Conservation (phyloP, 1,140 invertebrate species). For the Holotrichia oblita region DNA sequence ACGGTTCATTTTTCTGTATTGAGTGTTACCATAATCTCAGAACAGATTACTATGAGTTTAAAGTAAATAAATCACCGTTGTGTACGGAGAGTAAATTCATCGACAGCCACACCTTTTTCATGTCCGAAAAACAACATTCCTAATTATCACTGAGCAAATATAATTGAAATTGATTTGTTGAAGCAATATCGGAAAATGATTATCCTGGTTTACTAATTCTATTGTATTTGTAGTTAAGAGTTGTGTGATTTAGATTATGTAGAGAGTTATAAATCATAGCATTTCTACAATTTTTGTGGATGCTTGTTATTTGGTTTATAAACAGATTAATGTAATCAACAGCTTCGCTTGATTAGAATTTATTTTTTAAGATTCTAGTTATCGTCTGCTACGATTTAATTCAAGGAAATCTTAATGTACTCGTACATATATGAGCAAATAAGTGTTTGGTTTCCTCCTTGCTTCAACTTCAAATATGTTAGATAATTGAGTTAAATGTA, state of each 20-base stretch:
- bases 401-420: too few species aligned
- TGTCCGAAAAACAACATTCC: neutral
- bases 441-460: too few species aligned
- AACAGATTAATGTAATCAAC: too few species aligned
- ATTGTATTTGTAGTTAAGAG: neutral
- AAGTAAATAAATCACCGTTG: conserved; percentile 13
- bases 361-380: too few species aligned
- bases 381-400: too few species aligned
- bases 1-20: neutral
- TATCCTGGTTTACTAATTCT: neutral
- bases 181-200: neutral
- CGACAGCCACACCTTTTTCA: conserved; percentile 4
- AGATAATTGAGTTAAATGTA: too few species aligned
- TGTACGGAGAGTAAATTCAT: neutral
- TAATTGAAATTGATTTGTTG: conserved; percentile 21
- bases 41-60: conserved; percentile 9
- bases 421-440: too few species aligned
- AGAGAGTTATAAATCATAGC: too few species aligned
- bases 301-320: too few species aligned
- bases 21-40: neutral
- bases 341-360: too few species aligned
- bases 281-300: too few species aligned
- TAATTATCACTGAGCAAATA: conserved; percentile 12
- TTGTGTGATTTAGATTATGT: neutral
- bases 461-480: too few species aligned